Base-by-base conservation (phyloP, 2,797 vertebrate genomes). In the Cryptoblepharus egeriae region DNA sequence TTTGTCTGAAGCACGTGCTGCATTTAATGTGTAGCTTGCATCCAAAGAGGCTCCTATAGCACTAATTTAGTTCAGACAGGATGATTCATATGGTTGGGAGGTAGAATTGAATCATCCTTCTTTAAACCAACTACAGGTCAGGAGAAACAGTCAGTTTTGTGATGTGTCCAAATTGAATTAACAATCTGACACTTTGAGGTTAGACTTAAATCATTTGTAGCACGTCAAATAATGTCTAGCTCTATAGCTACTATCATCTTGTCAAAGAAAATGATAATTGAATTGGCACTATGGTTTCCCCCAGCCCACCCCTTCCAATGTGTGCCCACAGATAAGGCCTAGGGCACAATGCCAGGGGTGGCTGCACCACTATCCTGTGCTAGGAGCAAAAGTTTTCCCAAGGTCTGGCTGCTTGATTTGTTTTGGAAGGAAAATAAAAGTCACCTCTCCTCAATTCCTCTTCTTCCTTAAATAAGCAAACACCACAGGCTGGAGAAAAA, bases 51-150 rank as follows among this genome's bases (percentile, higher is more conserved):
- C 42, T 76, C 55, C 1, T 49, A 18, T 24, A 28, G 55, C 32
- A 75, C 74, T 81, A 73, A 81, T 81, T 80, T 77, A 78, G 75
- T 60, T 60, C 26, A 85, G 60, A 73, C 74, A 60, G 55, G 39
- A 72, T 58, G 69, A 74, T 73, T 69, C 75, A 69, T 45, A 26
- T 20, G 52, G 35, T 22, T n/a, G 76, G 52, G 18, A 68, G 37
- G 63, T 60, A 67, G 79, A 67, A 68, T 39, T 32, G 61, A 49
- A 73, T 39, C 69, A 45, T 67, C 42, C 67, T 68, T 7, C 1
- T 64, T 70, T 0, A 52, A 12, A 12, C 39, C n/a, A 42, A 52
- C 28, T 18, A 35, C 39, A n/a, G 30, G 45, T 73, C 55, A 49
- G 22, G 52, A n/a, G 70, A 68, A 39, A 68, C 4, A 58, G 26